Evolutionary conservation across 2,888 invertebrate species (phyloP), one percentile per base, ranked within the genome.

Genomic region (Drosophila buzzatii): DNA sequence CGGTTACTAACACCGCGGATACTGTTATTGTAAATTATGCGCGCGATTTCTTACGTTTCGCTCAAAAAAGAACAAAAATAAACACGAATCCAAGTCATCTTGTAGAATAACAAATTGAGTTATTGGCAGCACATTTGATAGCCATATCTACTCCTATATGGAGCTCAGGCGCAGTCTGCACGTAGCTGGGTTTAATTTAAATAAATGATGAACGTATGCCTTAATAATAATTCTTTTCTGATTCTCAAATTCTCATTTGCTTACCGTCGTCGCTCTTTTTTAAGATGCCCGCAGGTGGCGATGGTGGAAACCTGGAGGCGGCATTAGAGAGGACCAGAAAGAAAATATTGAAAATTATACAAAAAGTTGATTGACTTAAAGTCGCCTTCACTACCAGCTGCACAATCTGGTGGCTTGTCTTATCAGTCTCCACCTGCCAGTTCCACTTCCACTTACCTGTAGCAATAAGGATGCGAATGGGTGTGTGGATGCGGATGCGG

Each of bases 201-300:
- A 90, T 89, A 91, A 90, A 90, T 91, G 91, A 90, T 84, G 77
- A 77, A 51, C 56, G 61, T 66, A 73, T 71, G 31, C 77, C 76
- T 82, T 87, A 82, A 86, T 83, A 76, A 81, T 79, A 76, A 81
- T 79, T 74, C 70, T 73, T 72, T 72, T 64, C 42, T 56, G 51
- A 52, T 64, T 70, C 62, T 65, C 44, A 72, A 65, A 68, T 70
- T 62, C 65, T 73, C 61, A 76, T 73, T 70, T 58, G 64, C 92
- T 92, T 91, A 92, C 92, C 92, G 82, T 93, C 93, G 76, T 92
- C 92, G 88, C 76, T 92, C 83, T 92, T 92, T 85, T 92, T 92
- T 70, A 92, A 86, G 81, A 92, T 91, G 82, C 87, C 92, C 74
- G 91, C 90, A 82, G 92, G 91, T 85, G 92, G 91, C 77, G 92